A percentile compares a stretch with the other conserved stretches of the same genome.
Evolutionary conservation across 2,797 vertebrate genomes (phyloP).

Genomic region (Microchirus variegatus): DNA sequence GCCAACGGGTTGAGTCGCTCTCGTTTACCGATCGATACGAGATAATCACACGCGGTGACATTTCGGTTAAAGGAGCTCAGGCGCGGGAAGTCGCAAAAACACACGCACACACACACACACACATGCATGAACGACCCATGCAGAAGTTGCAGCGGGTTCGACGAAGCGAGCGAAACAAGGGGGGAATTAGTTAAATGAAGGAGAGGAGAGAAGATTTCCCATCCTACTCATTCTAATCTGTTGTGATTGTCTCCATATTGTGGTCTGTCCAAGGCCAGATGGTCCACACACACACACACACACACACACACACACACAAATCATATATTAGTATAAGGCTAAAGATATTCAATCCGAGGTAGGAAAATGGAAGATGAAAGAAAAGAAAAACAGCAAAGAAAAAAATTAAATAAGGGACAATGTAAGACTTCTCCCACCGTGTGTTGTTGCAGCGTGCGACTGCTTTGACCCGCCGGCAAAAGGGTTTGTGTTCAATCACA

Average conservation of each 20-base stretch:
- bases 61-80: constrained; percentile 37
- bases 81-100: not conserved
- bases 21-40: constrained; percentile 68
- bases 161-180: constrained; percentile 72
- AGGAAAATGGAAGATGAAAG: constrained; percentile 42
- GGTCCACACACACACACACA: constrained; percentile 44
- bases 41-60: constrained; percentile 60
- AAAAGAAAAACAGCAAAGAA: constrained; percentile 20
- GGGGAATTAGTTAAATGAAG: constrained; percentile 76
- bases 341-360: constrained; percentile 41
- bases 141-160: constrained; percentile 71
- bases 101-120: not conserved
- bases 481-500: constrained; percentile 79
- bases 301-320: constrained; percentile 1
- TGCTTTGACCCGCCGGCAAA: constrained; percentile 67
- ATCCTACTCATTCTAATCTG: constrained; percentile 75
- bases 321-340: constrained; percentile 19
- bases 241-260: constrained; percentile 68
- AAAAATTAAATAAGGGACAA: constrained; percentile 59
- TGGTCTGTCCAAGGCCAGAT: constrained; percentile 69
- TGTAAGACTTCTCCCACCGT: constrained; percentile 58
- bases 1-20: constrained; percentile 71
- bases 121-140: constrained; percentile 9
- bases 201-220: constrained; percentile 74
- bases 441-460: constrained; percentile 65